Conservation (phyloP, 2,888 invertebrate genomes). For the Alsophila aescularia region DNA sequence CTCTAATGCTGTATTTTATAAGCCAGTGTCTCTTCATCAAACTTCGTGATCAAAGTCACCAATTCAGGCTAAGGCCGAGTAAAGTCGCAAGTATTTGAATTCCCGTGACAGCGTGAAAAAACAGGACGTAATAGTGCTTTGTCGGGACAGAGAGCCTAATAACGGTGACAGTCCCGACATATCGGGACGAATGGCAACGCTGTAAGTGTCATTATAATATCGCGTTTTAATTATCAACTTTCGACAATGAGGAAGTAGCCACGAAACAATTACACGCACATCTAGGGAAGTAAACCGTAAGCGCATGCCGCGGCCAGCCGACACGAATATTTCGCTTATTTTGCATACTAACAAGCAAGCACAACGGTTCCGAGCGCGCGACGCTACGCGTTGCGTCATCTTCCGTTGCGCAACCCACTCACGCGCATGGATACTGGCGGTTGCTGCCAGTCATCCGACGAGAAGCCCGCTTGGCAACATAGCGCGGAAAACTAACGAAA, state of each 20-base stretch:
- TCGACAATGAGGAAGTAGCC: slow-evolving; percentile 40
- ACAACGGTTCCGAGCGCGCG: slow-evolving; percentile 45
- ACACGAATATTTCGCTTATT: slow-evolving; percentile 73
- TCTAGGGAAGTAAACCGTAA: slow-evolving; percentile 59
- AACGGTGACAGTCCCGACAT: too few species aligned
- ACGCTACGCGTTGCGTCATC: slow-evolving; percentile 65
- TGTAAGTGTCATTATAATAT: slow-evolving; percentile 3
- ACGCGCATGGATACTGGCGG: slow-evolving; percentile 59
- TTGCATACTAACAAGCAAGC: slow-evolving; percentile 77
- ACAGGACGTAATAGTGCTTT: too few species aligned
- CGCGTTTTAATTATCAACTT: slow-evolving; percentile 24
- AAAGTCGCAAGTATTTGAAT: too few species aligned
- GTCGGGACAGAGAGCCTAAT: too few species aligned
- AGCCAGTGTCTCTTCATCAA: too few species aligned
- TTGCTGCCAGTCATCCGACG: slow-evolving; percentile 73
- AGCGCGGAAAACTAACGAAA: slow-evolving; percentile 41
- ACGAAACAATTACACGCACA: slow-evolving; percentile 43
- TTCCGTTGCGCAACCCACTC: slow-evolving; percentile 66
- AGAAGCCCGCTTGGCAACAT: slow-evolving; percentile 67
- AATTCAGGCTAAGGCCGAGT: too few species aligned
- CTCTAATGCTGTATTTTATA: too few species aligned
- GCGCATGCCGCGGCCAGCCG: slow-evolving; percentile 55
- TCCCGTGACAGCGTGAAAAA: too few species aligned
- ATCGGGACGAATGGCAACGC: too few species aligned
- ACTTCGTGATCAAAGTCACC: too few species aligned